Evolutionary conservation across 2,888 invertebrate genomes (phyloP), one percentile per base, ranked within the genome.

Genomic region (Drosophila colorata): DNA sequence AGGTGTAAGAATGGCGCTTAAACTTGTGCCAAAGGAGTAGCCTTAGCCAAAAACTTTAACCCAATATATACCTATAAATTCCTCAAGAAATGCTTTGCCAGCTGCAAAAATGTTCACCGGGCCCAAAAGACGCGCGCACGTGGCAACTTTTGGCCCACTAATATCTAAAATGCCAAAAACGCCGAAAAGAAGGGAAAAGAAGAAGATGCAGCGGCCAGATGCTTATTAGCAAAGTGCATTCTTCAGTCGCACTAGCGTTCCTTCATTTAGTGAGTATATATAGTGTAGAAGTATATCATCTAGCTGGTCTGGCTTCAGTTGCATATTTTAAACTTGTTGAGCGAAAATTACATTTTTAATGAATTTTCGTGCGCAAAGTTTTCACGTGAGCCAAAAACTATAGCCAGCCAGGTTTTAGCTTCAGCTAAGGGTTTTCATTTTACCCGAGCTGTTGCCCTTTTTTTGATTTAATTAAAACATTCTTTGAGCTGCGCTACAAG

Each of bases 401-500:
- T 44, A 33, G 56, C 11, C 49, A 38, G 33, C 25, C 28, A 33
- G 56, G 56, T 68, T 66, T 53, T 41, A 25, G 70, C 20, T 52
- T 41, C 40, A 47, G 69, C 20, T 48, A 64, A 63, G 47, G 43
- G 23, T 31, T 61, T 46, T 46, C 65, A 44, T 63, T 64, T 64
- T 33, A 28, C 20, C 13, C 14, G 20, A 18, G 13, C 52, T 64
- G 18, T 52, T 52, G 64, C 44, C 63, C 38, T 13, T 31, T 69
- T 76, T 73, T 86, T 87, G 82, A 89, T 85, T 87, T 89, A 89
- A 89, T 85, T 89, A 85, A 85, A 85, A 89, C 82, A 82, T 87
- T 87, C 86, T 74, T 87, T 71, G 72, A 83, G 74, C 55, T 28
- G 40, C 47, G 56, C 56, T 46, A 55, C 70, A 67, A 77, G 78